Evolutionary conservation across 2,888 invertebrate genomes (phyloP), one percentile per base, ranked within the genome.

Genomic region (Platerodrilus igneus): DNA sequence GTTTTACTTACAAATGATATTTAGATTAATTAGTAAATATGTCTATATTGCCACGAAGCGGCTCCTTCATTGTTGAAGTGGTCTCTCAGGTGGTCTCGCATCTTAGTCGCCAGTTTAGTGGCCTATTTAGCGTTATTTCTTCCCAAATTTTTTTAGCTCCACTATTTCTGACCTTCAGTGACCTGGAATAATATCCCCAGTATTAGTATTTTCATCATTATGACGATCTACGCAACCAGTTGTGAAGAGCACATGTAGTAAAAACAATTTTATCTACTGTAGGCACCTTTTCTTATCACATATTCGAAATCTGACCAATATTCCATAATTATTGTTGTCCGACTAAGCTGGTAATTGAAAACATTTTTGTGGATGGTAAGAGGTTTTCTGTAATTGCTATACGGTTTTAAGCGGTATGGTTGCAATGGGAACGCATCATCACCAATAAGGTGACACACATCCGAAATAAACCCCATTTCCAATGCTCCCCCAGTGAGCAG

Each of bases 1-100:
- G n/a, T n/a, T n/a, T n/a, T n/a, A n/a, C n/a, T n/a, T n/a, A n/a
- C n/a, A n/a, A n/a, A n/a, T n/a, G n/a, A n/a, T n/a, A n/a, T n/a
- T n/a, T n/a, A n/a, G n/a, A n/a, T n/a, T 27, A 13, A 14, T 37
- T 30, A 29, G 21, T 18, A 37, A 31, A 37, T 23, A n/a, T 30
- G n/a, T 9, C 10, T 37, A 14, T 30, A 15, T 31, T 37, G 30
- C 37, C 37, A 37, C n/a, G 37, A 16, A 31, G 30, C 29, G 11
- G 30, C 30, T 13, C 37, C 37, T 19, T 37, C 37, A 31, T 37
- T 37, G 19, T 30, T 30, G 15, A 37, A 37, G 17, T 37, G 30
- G 9, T 19, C 19, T 25, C 21, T 30, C 16, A 23, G 4, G 3
- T 21, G 30, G 11, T 30, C 37, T 10, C 37, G 10, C 14, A 30